Conservation (phyloP, 2,888 invertebrate species). For the Cephus spinipes region DNA sequence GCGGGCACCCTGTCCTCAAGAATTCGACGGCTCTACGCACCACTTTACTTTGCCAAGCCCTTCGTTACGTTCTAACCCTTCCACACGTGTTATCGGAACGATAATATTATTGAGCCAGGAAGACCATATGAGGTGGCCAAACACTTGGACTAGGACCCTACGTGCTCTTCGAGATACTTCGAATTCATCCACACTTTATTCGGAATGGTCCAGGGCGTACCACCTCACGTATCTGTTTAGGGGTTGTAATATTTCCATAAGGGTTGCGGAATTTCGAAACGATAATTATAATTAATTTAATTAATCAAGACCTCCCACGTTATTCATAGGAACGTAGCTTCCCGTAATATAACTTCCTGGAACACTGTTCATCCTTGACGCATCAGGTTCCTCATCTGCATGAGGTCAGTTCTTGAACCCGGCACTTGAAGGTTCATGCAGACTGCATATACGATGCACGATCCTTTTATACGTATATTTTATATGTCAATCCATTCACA, state of each 20-base stretch:
- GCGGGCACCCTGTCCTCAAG: background rate
- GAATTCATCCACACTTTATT: background rate
- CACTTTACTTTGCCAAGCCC: conserved; percentile 11
- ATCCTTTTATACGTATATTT: background rate
- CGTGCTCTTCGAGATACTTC: background rate
- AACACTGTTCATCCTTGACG: background rate
- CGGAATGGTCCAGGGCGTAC: background rate
- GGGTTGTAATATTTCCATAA: background rate
- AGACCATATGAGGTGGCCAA: conserved; percentile 8
- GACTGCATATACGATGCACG: background rate
- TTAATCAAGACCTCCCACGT: background rate
- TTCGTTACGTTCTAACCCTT: conserved; percentile 33
- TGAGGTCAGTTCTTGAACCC: background rate
- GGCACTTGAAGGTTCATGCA: background rate
- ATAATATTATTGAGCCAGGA: conserved; percentile 39
- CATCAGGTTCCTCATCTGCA: background rate
- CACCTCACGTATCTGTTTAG: background rate
- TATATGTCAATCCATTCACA: background rate
- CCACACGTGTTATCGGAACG: conserved; percentile 36
- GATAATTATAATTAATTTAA: background rate
- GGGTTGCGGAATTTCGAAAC: background rate
- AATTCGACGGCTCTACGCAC: background rate
- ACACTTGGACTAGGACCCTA: background rate
- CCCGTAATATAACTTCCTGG: background rate
- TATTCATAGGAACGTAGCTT: background rate